Conservation (phyloP, 2,113 vertebrate genomes). For the Neotragus pygmaeus region DNA sequence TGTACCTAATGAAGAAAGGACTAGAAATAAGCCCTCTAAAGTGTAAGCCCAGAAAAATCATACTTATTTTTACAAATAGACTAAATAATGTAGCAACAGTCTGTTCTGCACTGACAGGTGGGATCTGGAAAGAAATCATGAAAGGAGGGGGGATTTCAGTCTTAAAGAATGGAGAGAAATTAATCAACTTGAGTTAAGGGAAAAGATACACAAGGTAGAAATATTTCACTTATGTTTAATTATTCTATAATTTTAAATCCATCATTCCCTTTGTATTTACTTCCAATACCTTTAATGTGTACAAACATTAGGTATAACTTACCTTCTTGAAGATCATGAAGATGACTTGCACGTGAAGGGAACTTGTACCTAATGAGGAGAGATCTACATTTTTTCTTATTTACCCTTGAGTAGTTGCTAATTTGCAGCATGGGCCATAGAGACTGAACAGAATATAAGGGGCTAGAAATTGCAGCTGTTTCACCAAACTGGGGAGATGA, state of each 20-base stretch:
- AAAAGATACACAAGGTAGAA: not conserved
- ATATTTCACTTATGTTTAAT: not conserved
- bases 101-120: not conserved
- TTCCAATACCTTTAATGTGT: not conserved
- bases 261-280: not conserved
- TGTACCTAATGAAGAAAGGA: not conserved
- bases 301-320: not conserved
- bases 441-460: not conserved
- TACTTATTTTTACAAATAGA: not conserved
- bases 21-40: not conserved
- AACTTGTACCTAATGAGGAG: not conserved
- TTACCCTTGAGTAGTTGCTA: not conserved
- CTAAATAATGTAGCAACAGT: not conserved
- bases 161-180: not conserved
- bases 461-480: not conserved
- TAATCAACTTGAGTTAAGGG: not conserved
- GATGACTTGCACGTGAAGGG: not conserved
- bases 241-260: not conserved
- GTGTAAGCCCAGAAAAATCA: not conserved
- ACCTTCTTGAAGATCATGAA: not conserved
- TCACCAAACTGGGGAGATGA: not conserved
- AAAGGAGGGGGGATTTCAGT: not conserved
- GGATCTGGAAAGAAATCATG: not conserved
- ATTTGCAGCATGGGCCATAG: not conserved
- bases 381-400: not conserved